Conservation (phyloP, 2,888 invertebrate species). For the Drosophila longiperda region DNA sequence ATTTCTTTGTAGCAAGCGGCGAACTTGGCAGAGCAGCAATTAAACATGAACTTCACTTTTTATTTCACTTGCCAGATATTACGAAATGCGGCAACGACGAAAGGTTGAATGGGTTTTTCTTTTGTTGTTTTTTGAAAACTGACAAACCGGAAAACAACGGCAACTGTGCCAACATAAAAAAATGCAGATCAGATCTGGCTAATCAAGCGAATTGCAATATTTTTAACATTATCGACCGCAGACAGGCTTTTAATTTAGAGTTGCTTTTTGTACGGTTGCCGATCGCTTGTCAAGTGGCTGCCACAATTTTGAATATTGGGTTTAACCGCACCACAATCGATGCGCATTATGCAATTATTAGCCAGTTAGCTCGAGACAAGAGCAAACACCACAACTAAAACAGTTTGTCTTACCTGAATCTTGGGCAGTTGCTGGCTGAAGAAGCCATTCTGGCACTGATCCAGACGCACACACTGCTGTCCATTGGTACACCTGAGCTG, state of each 20-base stretch:
- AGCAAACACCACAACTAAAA: not conserved
- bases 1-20: constrained; percentile 60
- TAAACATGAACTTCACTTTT: constrained; percentile 80
- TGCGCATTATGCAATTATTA: constrained; percentile 70
- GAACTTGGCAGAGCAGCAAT: constrained; percentile 68
- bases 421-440: constrained; percentile 73
- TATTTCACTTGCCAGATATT: constrained; percentile 60
- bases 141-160: constrained; percentile 80
- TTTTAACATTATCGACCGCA: constrained; percentile 55
- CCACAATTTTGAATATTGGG: constrained; percentile 52
- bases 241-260: constrained; percentile 65
- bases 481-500: constrained; percentile 78
- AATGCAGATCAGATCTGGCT: constrained; percentile 56
- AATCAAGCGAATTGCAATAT: constrained; percentile 63
- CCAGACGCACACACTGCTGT: constrained; percentile 82
- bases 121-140: constrained; percentile 20
- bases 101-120: constrained; percentile 29
- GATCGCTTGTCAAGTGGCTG: constrained; percentile 53
- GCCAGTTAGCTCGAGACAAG: constrained; percentile 1
- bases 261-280: constrained; percentile 44
- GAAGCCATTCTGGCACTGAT: constrained; percentile 79
- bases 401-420: constrained; percentile 73
- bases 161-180: constrained; percentile 64
- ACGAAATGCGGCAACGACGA: constrained; percentile 64
- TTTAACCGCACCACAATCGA: constrained; percentile 64